Evolutionary conservation across 2,888 invertebrate genomes (phyloP).

Genomic region (Clanis bilineata): DNA sequence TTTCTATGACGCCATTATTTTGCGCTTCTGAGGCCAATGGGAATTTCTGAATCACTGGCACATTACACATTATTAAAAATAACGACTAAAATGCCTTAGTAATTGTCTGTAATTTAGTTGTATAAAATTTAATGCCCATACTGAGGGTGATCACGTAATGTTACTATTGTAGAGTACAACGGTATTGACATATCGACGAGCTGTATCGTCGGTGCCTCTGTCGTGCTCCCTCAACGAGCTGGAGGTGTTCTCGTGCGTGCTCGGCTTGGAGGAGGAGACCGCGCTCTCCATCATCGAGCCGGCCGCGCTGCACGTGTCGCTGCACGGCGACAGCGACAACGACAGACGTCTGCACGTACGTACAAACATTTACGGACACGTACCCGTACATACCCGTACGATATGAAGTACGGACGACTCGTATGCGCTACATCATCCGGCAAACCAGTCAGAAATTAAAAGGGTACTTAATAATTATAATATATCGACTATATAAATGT

Average conservation of each 20-base stretch:
- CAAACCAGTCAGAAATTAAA: too few relatives aligned
- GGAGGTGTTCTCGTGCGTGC: conserved; percentile 95
- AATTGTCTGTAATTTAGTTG: too few relatives aligned
- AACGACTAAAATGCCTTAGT: too few relatives aligned
- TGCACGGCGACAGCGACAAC: conserved; percentile 78
- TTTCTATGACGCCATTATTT: too few relatives aligned
- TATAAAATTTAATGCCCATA: too few relatives aligned
- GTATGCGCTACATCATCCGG: too few relatives aligned
- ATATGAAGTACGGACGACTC: too few relatives aligned
- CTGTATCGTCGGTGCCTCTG: conserved; percentile 87
- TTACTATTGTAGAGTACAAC: conserved; percentile 87
- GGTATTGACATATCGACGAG: conserved; percentile 89
- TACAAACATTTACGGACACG: conserved; percentile 11
- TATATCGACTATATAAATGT: background rate
- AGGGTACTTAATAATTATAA: too few relatives aligned
- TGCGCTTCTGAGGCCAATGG: too few relatives aligned
- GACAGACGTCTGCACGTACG: conserved; percentile 74
- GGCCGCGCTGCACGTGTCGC: conserved; percentile 89
- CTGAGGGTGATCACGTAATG: background rate
- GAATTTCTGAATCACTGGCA: too few relatives aligned
- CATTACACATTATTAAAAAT: too few relatives aligned
- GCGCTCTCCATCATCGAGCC: conserved; percentile 97
- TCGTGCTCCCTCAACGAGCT: conserved; percentile 94
- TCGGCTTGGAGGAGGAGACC: conserved; percentile 95
- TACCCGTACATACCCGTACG: too few relatives aligned